phyloP scores from a whole-genome alignment of 2,113 vertebrate genomes.

The Maylandia zebra region DNA sequence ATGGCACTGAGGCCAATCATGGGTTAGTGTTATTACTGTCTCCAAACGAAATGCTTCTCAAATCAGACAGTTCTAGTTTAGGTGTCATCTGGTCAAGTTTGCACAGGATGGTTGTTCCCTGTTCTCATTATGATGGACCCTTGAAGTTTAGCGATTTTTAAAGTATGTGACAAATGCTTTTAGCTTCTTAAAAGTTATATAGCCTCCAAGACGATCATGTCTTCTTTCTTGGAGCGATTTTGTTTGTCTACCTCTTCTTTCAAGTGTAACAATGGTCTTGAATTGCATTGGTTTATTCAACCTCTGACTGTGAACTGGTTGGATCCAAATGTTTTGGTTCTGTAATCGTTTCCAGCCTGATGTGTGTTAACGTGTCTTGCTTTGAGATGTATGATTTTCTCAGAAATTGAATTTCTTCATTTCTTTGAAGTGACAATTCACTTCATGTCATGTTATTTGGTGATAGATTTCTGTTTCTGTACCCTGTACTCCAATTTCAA shows the following conservation, averaged over 20 bases:
- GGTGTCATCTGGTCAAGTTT: not conserved
- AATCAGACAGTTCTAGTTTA: not conserved
- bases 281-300: not conserved
- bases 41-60: not conserved
- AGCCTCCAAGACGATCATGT: not conserved
- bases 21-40: not conserved
- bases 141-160: not conserved
- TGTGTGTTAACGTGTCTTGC: not conserved
- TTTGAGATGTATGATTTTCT: not conserved
- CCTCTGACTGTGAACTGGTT: not conserved
- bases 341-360: not conserved
- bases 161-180: not conserved
- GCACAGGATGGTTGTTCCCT: not conserved
- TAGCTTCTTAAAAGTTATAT: fast-evolving
- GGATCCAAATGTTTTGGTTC: fast-evolving
- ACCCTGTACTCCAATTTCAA: not conserved
- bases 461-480: not conserved
- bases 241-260: not conserved
- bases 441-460: not conserved
- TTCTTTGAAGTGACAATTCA: not conserved
- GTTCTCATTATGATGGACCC: not conserved
- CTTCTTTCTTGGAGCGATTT: not conserved
- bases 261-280: not conserved
- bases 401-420: not conserved
- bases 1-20: not conserved